phyloP scores from a whole-genome alignment of 2,888 invertebrate species.

The Pecten maximus region DNA sequence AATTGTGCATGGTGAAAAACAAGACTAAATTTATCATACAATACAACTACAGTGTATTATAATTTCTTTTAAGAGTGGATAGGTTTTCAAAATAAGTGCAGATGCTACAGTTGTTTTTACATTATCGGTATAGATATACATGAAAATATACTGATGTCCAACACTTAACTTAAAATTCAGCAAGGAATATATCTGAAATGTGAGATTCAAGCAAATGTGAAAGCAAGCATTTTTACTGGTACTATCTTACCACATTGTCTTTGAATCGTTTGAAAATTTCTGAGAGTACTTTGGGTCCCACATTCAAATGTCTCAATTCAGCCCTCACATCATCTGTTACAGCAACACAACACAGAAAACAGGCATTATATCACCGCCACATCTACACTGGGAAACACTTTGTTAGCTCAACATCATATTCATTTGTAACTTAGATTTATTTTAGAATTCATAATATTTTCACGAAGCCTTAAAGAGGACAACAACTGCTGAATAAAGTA shows the following conservation, averaged over 20 bases:
- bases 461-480: neutral
- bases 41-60: too few species aligned
- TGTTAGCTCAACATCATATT: neutral
- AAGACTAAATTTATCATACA: too few species aligned
- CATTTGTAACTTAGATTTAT: neutral
- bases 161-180: too few species aligned
- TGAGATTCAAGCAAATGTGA: neutral
- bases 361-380: constrained; percentile 30
- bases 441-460: neutral
- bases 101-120: too few species aligned
- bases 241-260: constrained; percentile 74
- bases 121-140: too few species aligned
- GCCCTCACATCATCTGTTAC: constrained; percentile 76
- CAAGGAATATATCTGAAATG: too few species aligned
- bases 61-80: too few species aligned
- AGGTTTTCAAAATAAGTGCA: too few species aligned
- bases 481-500: too few species aligned
- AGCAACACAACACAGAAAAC: constrained; percentile 44
- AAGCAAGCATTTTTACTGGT: neutral
- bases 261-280: constrained; percentile 79
- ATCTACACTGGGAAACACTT: constrained; percentile 33
- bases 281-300: constrained; percentile 73
- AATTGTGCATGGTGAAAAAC: too few species aligned
- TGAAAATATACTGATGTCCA: too few species aligned
- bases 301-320: constrained; percentile 75